phyloP scores from a whole-genome alignment of 2,113 vertebrate species.

The Cyphomyrus plagiostoma region DNA sequence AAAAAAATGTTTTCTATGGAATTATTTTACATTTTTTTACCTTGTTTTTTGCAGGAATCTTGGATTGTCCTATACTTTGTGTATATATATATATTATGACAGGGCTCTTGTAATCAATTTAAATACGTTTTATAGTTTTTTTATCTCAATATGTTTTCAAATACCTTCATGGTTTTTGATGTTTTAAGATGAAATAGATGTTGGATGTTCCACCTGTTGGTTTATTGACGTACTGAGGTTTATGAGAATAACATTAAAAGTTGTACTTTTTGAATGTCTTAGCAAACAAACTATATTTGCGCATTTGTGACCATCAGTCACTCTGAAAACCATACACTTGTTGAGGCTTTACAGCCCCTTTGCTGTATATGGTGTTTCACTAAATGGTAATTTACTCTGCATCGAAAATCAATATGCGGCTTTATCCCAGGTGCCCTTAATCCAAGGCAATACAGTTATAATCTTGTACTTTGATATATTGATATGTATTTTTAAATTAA shows the following conservation, averaged over 20 bases:
- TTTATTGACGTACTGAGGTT: not conserved
- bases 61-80: not conserved
- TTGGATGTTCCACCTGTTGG: not conserved
- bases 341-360: not conserved
- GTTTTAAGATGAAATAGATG: not conserved
- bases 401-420: not conserved
- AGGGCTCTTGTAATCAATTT: not conserved
- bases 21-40: not conserved
- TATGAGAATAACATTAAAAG: not conserved
- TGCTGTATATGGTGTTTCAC: not conserved
- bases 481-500: not conserved
- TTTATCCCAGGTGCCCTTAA: not conserved
- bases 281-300: not conserved
- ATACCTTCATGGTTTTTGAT: not conserved
- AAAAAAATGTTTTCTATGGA: not conserved
- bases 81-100: not conserved
- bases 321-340: not conserved
- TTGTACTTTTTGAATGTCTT: not conserved
- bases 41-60: not conserved
- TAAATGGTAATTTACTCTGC: not conserved
- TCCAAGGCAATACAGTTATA: not conserved
- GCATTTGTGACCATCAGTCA: not conserved
- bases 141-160: not conserved
- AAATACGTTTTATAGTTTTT: not conserved
- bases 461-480: not conserved